Base-by-base conservation (phyloP, 2,888 invertebrate genomes). In the Octonoba sinensis region DNA sequence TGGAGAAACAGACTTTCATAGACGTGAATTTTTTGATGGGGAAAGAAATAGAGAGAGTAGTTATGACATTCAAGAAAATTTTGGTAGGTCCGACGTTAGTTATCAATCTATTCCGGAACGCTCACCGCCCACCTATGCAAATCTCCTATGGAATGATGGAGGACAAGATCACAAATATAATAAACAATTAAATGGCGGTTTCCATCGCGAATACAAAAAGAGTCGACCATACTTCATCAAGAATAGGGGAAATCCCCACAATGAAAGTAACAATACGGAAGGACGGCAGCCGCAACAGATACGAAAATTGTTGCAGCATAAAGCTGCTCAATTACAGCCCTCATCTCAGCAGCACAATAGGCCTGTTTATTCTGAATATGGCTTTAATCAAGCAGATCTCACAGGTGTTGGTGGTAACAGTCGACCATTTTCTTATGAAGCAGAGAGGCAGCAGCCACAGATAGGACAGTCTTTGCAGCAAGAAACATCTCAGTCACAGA, bases 101-200 rank as follows among this genome's bases (percentile, higher is more conserved):
- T 27, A 18, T 59, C 22, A 2, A 27, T 27, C 2, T 24, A 3
- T 12, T 11, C 22, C 22, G 6, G 24, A 59, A 15, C 15, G 24
- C 27, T 59, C 59, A 3, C 4, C 15, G 15, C 20, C 11, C 22
- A 27, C 12, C 15, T 16, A 22, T 24, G 22, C 13, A 22, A 75
- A 12, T 46, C 27, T 0, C 51, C 59, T 36, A 1, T 67, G 59
- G 60, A n/a, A 59, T 20, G 67, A 69, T 13, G 47, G 4, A 3
- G 3, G 12, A 8, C 15, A 56, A 15, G 66, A 65, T 57, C 65
- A 67, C 51, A 49, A 59, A 46, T 15, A 67, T 18, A 36, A 54
- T 1, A 49, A 49, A 22, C 54, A n/a, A 20, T 74, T 56, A n/a
- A 74, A 81, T 44, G 60, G 69, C 2, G 69, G 69, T 20, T 20